These are phyloP conservation scores for Atherix ibis DNA, from an alignment of 2,888 invertebrate species.

Conservation along the genomic window DNA sequence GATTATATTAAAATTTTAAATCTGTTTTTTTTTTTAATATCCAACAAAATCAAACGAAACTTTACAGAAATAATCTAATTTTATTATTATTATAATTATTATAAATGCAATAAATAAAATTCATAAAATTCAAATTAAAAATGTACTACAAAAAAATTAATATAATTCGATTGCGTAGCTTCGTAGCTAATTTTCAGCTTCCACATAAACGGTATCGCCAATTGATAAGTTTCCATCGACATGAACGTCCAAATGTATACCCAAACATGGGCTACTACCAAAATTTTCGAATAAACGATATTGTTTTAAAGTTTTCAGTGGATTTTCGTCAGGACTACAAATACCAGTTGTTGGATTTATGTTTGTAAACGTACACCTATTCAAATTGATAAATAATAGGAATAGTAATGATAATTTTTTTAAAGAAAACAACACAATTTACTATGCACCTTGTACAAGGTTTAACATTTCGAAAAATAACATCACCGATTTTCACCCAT, in stretches of 20 bases:
- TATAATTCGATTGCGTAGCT: slow-evolving; percentile 1
- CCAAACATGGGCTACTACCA: slow-evolving; percentile 33
- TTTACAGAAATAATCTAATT: too few relatives aligned
- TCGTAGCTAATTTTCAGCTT: too few relatives aligned
- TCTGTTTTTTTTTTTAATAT: too few relatives aligned
- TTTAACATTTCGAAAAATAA: slow-evolving; percentile 45
- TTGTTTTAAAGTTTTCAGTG: slow-evolving; percentile 44
- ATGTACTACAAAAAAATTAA: slow-evolving; percentile 3
- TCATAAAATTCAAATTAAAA: slow-evolving; percentile 1
- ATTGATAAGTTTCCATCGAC: slow-evolving; percentile 26
- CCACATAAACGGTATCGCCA: slow-evolving; percentile 34
- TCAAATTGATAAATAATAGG: too few relatives aligned
- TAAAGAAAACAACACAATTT: not conserved
- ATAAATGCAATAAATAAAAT: too few relatives aligned
- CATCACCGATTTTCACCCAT: slow-evolving; percentile 46
- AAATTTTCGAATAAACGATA: slow-evolving; percentile 32
- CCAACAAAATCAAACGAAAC: too few relatives aligned
- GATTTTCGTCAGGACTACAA: slow-evolving; percentile 41
- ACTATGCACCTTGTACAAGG: slow-evolving; percentile 38
- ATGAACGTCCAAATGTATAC: slow-evolving; percentile 33
- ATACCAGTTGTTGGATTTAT: slow-evolving; percentile 50
- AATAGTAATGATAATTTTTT: slow-evolving; percentile 1
- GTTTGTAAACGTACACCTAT: slow-evolving; percentile 51
- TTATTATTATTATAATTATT: too few relatives aligned
- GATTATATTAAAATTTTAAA: too few relatives aligned